Conservation (phyloP, 1,140 invertebrate genomes). For the Saxidomus purpurata region DNA sequence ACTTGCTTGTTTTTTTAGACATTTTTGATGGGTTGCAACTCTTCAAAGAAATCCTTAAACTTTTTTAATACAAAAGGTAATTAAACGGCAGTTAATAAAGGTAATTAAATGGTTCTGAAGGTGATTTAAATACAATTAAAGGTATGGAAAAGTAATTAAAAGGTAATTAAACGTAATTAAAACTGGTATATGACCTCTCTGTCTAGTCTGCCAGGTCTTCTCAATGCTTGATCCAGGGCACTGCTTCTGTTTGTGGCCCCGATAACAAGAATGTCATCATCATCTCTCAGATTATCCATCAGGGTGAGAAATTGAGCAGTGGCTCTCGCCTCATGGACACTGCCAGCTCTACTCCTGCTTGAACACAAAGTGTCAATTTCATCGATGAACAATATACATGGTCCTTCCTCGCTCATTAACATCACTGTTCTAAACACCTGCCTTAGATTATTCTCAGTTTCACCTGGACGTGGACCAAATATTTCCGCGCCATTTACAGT, state of each 20-base stretch:
- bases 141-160: no score
- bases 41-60: no score
- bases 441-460: slow-evolving; percentile 80
- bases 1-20: no score
- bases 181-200: slow-evolving; percentile 81
- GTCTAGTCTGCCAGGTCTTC: slow-evolving; percentile 82
- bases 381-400: slow-evolving; percentile 83
- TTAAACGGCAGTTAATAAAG: no score
- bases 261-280: slow-evolving; percentile 78
- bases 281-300: slow-evolving; percentile 73
- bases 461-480: slow-evolving; percentile 79
- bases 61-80: no score
- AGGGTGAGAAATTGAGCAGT: slow-evolving; percentile 74
- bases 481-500: slow-evolving; percentile 82
- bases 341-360: slow-evolving; percentile 57
- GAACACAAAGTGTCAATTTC: slow-evolving; percentile 83
- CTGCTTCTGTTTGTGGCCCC: slow-evolving; percentile 82
- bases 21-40: no score
- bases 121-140: no score
- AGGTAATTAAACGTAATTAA: no score
- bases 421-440: slow-evolving; percentile 77
- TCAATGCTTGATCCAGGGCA: slow-evolving; percentile 75
- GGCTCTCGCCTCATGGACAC: slow-evolving; percentile 60
- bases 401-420: slow-evolving; percentile 77
- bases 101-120: no score